Base-by-base conservation (phyloP, 2,888 invertebrate species). In the Synanthedon andrenaeformis region DNA sequence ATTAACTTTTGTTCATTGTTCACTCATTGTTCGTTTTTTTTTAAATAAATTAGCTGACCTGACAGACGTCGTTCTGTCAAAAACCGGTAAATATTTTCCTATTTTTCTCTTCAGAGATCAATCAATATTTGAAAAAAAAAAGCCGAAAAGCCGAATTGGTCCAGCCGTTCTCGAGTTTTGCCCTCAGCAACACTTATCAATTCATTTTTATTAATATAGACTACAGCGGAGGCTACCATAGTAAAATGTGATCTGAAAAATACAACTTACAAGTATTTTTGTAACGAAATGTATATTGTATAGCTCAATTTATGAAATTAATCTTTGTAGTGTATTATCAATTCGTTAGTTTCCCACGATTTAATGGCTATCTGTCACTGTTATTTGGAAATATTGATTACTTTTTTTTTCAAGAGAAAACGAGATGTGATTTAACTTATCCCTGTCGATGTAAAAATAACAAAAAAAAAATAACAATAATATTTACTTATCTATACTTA, bases 201-300 rank as follows among this genome's bases (percentile, higher is more conserved):
- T 23, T 23, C 23, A 23, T 23, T 5, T 23, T 23, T 23, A 23
- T 23, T 5, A 5, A 23, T 4, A 23, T 23, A 23, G 23, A 23
- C 23, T 23, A 35, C 35, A 35, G 45, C 14, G 45, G 45, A 45
- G 14, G 45, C 45, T 13, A 45, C n/a, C n/a, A 45, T 45, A 45
- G 13, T 69, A 71, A 77, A 81, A 74, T 83, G 84, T 86, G 84
- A 87, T 86, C 85, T 83, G 82, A 82, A 79, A 78, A 76, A 80
- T 76, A 77, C 76, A 23, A 80, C 82, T 35, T 80, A 81, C 83
- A 82, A 79, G 76, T 85, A 85, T 87, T 86, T 85, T 86, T 87
- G 77, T 84, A 86, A 80, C 75, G 74, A 73, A 79, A 79, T 76
- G 73, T 83, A 80, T 83, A 81, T 81, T 76, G 74, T 77, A 82